A percentile compares a stretch with the other conserved stretches of the same genome.
These are phyloP conservation scores for Cheilosia vernalis DNA, from an alignment of 2,888 invertebrate genomes.

Conservation along the genomic window DNA sequence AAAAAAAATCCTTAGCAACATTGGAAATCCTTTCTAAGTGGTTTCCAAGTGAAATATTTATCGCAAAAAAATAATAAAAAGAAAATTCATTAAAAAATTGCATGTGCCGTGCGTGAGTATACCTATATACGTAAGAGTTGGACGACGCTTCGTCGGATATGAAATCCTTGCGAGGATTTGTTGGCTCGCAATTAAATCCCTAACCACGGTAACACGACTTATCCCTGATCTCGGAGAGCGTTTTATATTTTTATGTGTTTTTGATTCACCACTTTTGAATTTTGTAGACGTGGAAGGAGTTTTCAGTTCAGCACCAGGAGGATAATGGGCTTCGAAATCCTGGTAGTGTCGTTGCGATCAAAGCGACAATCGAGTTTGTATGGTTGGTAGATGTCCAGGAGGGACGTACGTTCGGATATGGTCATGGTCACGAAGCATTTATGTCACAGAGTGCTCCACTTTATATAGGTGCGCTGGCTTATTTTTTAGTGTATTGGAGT, in stretches of 20 bases:
- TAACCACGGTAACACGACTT: background rate
- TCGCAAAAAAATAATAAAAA: background rate
- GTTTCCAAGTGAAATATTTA: background rate
- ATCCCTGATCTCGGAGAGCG: background rate
- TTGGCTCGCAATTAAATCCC: background rate
- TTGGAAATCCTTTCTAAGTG: constrained; percentile 9
- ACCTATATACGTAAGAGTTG: background rate
- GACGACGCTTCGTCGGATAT: background rate
- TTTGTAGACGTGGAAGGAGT: no score
- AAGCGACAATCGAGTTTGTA: no score
- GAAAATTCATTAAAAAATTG: background rate
- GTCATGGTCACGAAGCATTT: no score
- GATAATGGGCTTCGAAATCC: no score
- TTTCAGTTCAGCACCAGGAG: no score
- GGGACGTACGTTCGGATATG: no score
- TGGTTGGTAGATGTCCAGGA: no score
- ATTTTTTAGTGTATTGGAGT: no score
- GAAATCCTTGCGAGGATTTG: background rate
- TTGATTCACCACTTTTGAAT: no score
- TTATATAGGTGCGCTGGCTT: no score
- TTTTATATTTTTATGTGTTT: background rate
- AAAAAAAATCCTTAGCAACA: background rate
- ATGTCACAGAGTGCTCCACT: no score
- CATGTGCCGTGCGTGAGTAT: background rate
- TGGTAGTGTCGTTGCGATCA: no score